These are phyloP conservation scores for Dasysyrphus tricinctus DNA, from an alignment of 2,888 invertebrate species.

Conservation along the genomic window DNA sequence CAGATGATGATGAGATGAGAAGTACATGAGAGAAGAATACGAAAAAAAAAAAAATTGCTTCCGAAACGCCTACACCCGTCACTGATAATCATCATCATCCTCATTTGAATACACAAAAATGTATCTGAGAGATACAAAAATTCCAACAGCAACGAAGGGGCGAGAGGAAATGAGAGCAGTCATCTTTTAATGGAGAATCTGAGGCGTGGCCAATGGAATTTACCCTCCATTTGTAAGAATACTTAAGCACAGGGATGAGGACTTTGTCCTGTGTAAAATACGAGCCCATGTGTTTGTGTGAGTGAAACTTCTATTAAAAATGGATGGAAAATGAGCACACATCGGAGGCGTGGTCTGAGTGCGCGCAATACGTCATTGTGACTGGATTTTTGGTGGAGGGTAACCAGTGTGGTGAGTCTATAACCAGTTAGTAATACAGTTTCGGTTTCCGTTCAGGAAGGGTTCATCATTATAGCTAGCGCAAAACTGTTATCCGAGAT, in stretches of 20 bases:
- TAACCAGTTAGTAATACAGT: conserved; percentile 80
- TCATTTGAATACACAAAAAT: conserved; percentile 73
- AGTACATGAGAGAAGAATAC: conserved; percentile 29
- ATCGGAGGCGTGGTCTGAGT: conserved; percentile 73
- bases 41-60: conserved; percentile 53
- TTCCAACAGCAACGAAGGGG: conserved; percentile 40
- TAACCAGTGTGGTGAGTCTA: conserved; percentile 77
- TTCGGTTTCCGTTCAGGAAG: conserved; percentile 82
- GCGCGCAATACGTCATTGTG: conserved; percentile 54
- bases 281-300: conserved; percentile 24
- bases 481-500: conserved; percentile 56
- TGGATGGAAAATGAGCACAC: conserved; percentile 61
- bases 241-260: conserved; percentile 7
- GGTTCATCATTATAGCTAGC: conserved; percentile 76
- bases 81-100: conserved; percentile 73
- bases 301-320: conserved; percentile 50
- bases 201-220: conserved; percentile 55
- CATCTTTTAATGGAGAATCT: conserved; percentile 66
- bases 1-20: conserved; percentile 60
- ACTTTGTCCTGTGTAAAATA: conserved; percentile 32
- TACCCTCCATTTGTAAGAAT: conserved; percentile 70
- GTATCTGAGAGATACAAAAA: conserved; percentile 62
- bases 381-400: conserved; percentile 60
- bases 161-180: conserved; percentile 61
- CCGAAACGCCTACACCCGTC: conserved; percentile 75